A percentile compares a stretch with the other conserved stretches of the same genome.
Conservation (phyloP, 2,797 vertebrate species). For the Lepidocolaptes lacrymiger region DNA sequence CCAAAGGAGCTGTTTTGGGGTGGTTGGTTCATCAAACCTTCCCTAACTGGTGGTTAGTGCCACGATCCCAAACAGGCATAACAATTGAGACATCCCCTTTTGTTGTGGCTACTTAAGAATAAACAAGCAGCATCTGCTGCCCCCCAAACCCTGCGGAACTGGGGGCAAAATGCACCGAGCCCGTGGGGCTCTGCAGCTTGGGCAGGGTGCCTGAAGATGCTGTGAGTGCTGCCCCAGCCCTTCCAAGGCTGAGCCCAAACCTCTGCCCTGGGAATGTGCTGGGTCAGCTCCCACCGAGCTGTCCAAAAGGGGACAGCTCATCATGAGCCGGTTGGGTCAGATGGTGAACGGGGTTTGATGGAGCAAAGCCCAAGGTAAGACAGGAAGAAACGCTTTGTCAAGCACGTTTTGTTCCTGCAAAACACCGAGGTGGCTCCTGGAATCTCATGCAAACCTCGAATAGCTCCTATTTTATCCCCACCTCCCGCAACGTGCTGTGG, state of each 20-base stretch:
- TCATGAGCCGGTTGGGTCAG: background rate
- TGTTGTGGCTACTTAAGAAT: background rate
- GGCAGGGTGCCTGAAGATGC: background rate
- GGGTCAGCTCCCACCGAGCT: background rate
- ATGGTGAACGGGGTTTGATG: background rate
- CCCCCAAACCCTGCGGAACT: background rate
- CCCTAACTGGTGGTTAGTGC: background rate
- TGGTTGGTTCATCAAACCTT: background rate
- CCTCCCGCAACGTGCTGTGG: conserved; percentile 74
- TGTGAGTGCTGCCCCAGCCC: background rate
- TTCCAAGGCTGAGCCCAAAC: background rate
- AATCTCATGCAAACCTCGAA: background rate
- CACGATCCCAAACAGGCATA: background rate
- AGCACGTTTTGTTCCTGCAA: background rate
- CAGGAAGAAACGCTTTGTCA: background rate
- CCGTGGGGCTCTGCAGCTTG: background rate
- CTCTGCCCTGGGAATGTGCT: fast-evolving
- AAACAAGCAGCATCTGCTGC: background rate
- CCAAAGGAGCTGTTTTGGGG: background rate
- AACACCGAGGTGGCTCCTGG: conserved; percentile 7
- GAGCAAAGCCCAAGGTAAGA: background rate
- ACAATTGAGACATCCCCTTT: background rate
- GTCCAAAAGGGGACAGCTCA: background rate
- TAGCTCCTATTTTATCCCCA: background rate
- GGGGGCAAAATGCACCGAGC: background rate